phyloP scores from a whole-genome alignment of 1,140 invertebrate species.

The Drosophila fuyamai region DNA sequence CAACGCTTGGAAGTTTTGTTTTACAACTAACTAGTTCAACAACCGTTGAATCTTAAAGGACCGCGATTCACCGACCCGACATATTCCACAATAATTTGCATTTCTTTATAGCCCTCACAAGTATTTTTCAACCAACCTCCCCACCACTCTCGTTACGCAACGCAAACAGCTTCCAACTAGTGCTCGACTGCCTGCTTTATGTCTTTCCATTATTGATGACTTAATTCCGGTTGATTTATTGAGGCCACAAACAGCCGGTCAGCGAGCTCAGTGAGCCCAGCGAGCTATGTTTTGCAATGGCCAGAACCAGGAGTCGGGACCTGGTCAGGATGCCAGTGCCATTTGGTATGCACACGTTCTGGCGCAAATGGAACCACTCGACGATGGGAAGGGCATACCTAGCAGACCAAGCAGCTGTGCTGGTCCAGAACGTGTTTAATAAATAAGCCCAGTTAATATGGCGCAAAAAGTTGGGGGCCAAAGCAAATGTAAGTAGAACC shows the following conservation, averaged over 20 bases:
- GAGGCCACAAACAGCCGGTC: constrained; percentile 77
- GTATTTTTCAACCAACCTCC: constrained; percentile 25
- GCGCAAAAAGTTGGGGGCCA: constrained; percentile 51
- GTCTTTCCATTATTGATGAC: constrained; percentile 80
- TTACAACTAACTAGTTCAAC: constrained; percentile 16
- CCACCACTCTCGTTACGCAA: constrained; percentile 22
- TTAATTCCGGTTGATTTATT: constrained; percentile 81
- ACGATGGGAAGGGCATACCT: neutral
- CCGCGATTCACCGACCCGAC: neutral
- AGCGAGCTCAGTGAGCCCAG: constrained; percentile 20
- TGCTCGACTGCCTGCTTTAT: constrained; percentile 69
- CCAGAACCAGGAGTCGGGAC: constrained; percentile 31
- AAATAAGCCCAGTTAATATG: constrained; percentile 76
- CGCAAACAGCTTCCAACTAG: constrained; percentile 55
- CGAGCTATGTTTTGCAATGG: constrained; percentile 26
- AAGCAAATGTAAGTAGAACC: constrained; percentile 19
- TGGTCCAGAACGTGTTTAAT: constrained; percentile 67
- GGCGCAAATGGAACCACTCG: constrained; percentile 26
- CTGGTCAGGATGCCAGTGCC: constrained; percentile 45
- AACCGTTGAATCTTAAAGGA: constrained; percentile 17
- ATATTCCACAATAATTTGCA: constrained; percentile 46
- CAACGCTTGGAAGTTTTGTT: neutral
- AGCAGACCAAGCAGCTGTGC: constrained; percentile 8
- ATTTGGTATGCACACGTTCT: constrained; percentile 73
- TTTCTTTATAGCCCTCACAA: constrained; percentile 49